phyloP scores from a whole-genome alignment of 2,113 vertebrate species.

The Arizona elegans region DNA sequence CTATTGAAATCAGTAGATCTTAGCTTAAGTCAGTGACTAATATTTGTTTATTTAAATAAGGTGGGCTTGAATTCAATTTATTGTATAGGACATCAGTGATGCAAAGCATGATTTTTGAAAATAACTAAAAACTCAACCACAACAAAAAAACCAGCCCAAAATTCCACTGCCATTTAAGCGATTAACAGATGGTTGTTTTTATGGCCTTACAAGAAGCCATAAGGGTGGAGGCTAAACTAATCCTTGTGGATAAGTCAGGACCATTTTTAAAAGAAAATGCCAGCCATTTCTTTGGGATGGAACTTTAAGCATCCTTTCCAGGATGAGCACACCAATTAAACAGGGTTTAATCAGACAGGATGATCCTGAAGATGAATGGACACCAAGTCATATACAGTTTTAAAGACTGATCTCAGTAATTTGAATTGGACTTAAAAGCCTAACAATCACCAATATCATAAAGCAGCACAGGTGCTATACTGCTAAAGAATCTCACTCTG shows the following conservation, averaged over 20 bases:
- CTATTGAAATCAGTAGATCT: not conserved
- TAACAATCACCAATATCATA: not conserved
- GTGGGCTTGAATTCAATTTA: not conserved
- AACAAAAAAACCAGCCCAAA: not conserved
- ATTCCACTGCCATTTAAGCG: not conserved
- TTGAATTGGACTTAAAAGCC: not conserved
- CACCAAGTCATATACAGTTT: not conserved
- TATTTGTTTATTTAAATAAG: not conserved
- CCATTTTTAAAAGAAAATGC: not conserved
- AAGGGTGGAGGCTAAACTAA: not conserved
- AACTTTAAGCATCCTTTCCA: not conserved
- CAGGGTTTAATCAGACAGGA: not conserved
- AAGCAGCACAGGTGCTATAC: not conserved
- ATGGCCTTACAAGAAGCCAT: not conserved
- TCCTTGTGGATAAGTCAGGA: not conserved
- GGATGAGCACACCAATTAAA: not conserved
- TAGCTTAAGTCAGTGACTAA: not conserved
- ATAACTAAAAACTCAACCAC: not conserved
- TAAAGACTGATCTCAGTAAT: not conserved
- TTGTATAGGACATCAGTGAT: not conserved
- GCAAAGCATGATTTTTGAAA: not conserved
- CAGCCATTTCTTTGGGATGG: not conserved
- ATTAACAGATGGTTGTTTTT: not conserved
- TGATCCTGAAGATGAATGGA: not conserved
- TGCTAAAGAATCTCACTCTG: not conserved